Evolutionary conservation across 2,113 vertebrate genomes (phyloP).

Genomic region (Forbesichthys papilliferus): DNA sequence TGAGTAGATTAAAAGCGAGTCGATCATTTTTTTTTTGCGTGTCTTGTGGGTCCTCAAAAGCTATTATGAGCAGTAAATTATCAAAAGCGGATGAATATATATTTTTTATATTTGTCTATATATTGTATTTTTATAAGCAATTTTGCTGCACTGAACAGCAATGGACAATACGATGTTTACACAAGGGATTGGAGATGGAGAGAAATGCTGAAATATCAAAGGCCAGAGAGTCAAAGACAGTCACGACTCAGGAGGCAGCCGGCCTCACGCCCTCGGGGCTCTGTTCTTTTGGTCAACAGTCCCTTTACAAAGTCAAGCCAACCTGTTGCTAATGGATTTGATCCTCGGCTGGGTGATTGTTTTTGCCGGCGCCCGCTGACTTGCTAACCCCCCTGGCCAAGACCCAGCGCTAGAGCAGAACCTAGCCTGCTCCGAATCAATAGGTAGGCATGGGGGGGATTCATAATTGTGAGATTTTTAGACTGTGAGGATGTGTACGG

Average conservation of each 20-base stretch:
- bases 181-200: slow-evolving; percentile 17
- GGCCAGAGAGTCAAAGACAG: slow-evolving; percentile 15
- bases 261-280: slow-evolving; percentile 15
- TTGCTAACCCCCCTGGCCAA: slow-evolving; percentile 48
- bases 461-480: slow-evolving; percentile 23
- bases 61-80: slow-evolving; percentile 32
- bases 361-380: slow-evolving; percentile 30
- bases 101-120: background rate
- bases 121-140: slow-evolving; percentile 31
- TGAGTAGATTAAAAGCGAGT: slow-evolving; percentile 46
- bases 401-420: slow-evolving; percentile 20
- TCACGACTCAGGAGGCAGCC: slow-evolving; percentile 7
- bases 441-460: slow-evolving; percentile 16
- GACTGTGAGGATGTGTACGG: slow-evolving; percentile 47
- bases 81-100: slow-evolving; percentile 36
- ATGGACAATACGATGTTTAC: background rate
- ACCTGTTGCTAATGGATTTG: slow-evolving; percentile 46
- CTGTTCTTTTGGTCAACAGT: slow-evolving; percentile 39
- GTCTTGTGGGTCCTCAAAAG: slow-evolving; percentile 30
- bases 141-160: slow-evolving; percentile 34
- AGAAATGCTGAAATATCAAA: slow-evolving; percentile 3
- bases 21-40: slow-evolving; percentile 24
- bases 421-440: slow-evolving; percentile 14
- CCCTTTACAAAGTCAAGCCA: slow-evolving; percentile 35
- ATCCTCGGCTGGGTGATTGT: slow-evolving; percentile 46